Evolutionary conservation across 2,113 vertebrate genomes (phyloP).

Genomic region (Tragulus kanchil): DNA sequence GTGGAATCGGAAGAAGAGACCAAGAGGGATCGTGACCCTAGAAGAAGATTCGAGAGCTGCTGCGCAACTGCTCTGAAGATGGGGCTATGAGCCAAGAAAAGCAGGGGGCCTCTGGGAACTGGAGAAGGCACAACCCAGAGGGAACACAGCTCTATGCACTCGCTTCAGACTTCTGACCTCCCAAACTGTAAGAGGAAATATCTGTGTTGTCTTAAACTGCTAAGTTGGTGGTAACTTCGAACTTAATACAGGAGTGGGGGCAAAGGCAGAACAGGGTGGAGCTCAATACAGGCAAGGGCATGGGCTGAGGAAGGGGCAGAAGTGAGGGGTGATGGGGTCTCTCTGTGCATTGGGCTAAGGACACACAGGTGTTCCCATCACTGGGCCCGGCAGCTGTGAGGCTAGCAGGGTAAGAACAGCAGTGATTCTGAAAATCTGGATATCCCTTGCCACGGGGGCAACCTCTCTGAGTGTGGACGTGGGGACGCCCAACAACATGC

Average conservation of each 20-base stretch:
- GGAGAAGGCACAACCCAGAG: not conserved
- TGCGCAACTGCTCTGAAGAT: not conserved
- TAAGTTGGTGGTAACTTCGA: not conserved
- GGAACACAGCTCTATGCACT: not conserved
- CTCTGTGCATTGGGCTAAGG: not conserved
- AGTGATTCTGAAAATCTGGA: not conserved
- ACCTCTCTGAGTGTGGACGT: not conserved
- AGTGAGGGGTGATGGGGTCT: not conserved
- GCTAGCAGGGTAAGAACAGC: not conserved
- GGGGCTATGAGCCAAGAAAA: not conserved
- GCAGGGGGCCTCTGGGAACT: not conserved
- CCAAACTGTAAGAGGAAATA: not conserved
- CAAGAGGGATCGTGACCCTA: not conserved
- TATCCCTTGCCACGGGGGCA: fast-evolving
- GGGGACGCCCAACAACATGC: not conserved
- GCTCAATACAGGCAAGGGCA: not conserved
- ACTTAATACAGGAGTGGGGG: not conserved
- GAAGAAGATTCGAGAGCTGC: fast-evolving
- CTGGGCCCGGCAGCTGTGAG: not conserved
- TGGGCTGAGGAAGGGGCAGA: not conserved
- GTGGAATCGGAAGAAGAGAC: not conserved
- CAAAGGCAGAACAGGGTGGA: not conserved
- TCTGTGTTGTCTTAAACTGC: not conserved
- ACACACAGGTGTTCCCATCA: fast-evolving
- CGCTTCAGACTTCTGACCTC: not conserved